Evolutionary conservation across 1,140 invertebrate species (phyloP).

Genomic region (Campodea augens): DNA sequence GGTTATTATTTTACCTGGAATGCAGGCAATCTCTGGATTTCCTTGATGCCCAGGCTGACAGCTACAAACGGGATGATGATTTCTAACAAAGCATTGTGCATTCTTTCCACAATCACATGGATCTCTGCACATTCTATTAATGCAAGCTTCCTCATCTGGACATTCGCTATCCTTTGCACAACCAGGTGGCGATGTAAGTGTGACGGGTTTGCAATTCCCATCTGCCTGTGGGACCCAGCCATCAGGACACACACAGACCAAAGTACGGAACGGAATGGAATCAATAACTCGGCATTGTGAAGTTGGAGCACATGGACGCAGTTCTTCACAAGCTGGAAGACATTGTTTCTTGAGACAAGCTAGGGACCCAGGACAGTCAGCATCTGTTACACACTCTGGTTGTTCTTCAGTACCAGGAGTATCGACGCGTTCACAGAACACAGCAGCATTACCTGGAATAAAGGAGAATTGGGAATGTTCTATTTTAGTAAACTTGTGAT

Average conservation of each 20-base stretch:
- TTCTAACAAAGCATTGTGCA: constrained; percentile 56
- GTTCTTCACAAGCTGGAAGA: constrained; percentile 49
- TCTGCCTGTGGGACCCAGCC: constrained; percentile 56
- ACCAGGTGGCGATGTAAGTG: constrained; percentile 42
- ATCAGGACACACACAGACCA: constrained; percentile 65
- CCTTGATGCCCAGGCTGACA: constrained; percentile 64
- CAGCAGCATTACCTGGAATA: too few relatives aligned
- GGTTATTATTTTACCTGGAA: constrained; percentile 24
- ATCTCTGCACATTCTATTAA: constrained; percentile 63
- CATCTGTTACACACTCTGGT: constrained; percentile 53
- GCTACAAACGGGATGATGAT: constrained; percentile 68
- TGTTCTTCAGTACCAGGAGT: constrained; percentile 28
- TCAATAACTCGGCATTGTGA: constrained; percentile 57
- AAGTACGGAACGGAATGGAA: constrained; percentile 57
- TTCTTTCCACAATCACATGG: constrained; percentile 74
- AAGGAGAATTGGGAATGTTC: too few relatives aligned
- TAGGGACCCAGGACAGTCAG: constrained; percentile 54
- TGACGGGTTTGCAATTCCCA: constrained; percentile 49
- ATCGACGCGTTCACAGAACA: too few relatives aligned
- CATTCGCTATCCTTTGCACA: constrained; percentile 63
- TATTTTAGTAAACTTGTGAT: too few relatives aligned
- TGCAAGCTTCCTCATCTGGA: constrained; percentile 50
- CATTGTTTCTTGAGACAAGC: constrained; percentile 63
- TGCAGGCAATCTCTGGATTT: constrained; percentile 59
- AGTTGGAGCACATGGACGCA: constrained; percentile 47